Conservation (phyloP, 2,113 vertebrate species). For the Myotis davidii region DNA sequence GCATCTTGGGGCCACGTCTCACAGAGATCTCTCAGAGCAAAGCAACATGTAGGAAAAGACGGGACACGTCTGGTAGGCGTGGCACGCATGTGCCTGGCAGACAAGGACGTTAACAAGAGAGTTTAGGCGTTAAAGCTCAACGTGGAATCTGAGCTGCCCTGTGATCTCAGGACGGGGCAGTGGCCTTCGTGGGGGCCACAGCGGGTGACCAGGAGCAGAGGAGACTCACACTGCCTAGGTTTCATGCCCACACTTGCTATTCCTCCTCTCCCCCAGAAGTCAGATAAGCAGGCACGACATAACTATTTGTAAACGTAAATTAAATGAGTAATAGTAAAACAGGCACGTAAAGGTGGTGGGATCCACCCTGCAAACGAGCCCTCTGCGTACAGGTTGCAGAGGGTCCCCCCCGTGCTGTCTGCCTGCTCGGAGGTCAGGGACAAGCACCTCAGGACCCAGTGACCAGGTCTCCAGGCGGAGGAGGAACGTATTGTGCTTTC, state of each 20-base stretch:
- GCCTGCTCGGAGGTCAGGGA: neutral
- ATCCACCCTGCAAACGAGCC: too few species aligned
- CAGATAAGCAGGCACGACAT: neutral
- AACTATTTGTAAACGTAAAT: neutral
- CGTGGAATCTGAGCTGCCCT: fast-evolving
- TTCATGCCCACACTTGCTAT: neutral
- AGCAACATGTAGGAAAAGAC: neutral
- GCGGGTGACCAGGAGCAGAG: neutral
- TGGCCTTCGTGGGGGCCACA: fast-evolving
- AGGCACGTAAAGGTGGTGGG: neutral
- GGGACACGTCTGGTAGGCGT: neutral
- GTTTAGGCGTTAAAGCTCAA: neutral
- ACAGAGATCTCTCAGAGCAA: neutral
- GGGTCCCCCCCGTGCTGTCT: neutral
- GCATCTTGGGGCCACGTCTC: neutral
- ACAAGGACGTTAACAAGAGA: neutral
- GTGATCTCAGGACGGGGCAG: neutral
- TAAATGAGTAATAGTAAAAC: neutral
- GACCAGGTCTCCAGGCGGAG: neutral
- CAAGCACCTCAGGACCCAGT: fast-evolving
- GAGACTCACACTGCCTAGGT: fast-evolving
- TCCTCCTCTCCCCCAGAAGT: neutral
- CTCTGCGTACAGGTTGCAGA: fast-evolving
- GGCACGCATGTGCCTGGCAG: too few species aligned
- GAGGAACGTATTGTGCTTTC: neutral